Base-by-base conservation (phyloP, 1,140 invertebrate species). In the Mactra quadrangularis region DNA sequence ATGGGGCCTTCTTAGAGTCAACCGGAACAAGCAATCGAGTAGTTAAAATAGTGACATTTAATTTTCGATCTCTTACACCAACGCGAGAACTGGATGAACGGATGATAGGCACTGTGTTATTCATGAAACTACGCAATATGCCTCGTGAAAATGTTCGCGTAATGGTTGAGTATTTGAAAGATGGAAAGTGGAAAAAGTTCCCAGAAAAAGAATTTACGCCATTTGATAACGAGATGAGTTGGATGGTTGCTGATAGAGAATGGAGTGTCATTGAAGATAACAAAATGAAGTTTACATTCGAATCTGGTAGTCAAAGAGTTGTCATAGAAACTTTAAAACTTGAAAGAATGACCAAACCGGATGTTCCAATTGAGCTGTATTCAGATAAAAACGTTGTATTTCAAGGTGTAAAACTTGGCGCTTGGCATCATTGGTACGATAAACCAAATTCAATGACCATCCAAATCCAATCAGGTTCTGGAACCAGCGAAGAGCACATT, bases 51-150 rank as follows among this genome's bases (percentile, higher is more conserved):
- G 53, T 82, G 15, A 62, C n/a, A 47, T 82, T 82, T 45, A 7
- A 60, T 31, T 82, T 82, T n/a, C 22, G 29, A 1, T 47, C 33
- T n/a, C 53, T 82, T 7, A 72, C 66, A 50, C 53, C 66, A 31
- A 71, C 78, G 19, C 45, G 68, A 33, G 78, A 62, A 82, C n/a
- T 66, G 1, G 78, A 82, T 31, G 78, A 82, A 59, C 33, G 66
- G 15, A 31, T 47, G 1, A 60, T 72, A n/a, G 55, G 53, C n/a
- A 60, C 78, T 19, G 29, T 50, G 22, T 27, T 82, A 11, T 45
- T 17, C 31, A 27, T 82, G 25, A 47, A 55, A 22, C 41, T 82
- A 31, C 50, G 55, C n/a, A 71, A 82, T 17, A 33, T 82, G 52
- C 64, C 52, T 29, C 1, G 45, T 25, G 50, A 62, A 47, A 82